phyloP scores from a whole-genome alignment of 2,113 vertebrate species.

The Archilochus colubris region DNA sequence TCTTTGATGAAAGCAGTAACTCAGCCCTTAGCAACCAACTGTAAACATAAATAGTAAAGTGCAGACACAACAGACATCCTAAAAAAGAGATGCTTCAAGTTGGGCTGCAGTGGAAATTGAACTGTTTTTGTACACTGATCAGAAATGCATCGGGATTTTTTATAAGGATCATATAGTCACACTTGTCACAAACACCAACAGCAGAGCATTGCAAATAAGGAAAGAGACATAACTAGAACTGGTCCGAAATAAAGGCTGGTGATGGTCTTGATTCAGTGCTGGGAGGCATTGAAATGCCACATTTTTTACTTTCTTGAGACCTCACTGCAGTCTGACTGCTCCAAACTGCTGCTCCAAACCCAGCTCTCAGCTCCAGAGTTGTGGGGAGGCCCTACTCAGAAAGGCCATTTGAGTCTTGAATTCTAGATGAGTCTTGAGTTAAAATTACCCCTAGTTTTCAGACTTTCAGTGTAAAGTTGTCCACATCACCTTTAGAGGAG shows the following conservation, averaged over 20 bases:
- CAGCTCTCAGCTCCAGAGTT: neutral
- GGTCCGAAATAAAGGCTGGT: neutral
- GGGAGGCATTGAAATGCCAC: neutral
- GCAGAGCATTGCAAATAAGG: neutral
- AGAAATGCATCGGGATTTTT: neutral
- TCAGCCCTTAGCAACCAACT: constrained; percentile 22
- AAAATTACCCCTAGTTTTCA: neutral
- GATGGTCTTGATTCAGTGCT: neutral
- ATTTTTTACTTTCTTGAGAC: neutral
- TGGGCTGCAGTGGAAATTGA: neutral
- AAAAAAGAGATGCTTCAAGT: constrained; percentile 2
- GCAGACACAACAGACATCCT: neutral
- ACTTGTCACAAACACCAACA: neutral
- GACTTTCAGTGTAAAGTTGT: neutral
- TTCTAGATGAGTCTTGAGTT: neutral
- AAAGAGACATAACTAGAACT: neutral
- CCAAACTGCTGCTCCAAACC: neutral
- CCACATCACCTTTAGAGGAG: neutral
- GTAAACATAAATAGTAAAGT: constrained; percentile 37
- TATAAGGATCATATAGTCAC: neutral
- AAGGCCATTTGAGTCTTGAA: neutral
- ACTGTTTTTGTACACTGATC: neutral
- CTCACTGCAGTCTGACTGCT: neutral
- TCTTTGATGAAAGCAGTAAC: constrained; percentile 1
- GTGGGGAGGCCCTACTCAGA: neutral